Conservation (phyloP, 2,888 invertebrate species). For the Aleiodes leptofemur region DNA sequence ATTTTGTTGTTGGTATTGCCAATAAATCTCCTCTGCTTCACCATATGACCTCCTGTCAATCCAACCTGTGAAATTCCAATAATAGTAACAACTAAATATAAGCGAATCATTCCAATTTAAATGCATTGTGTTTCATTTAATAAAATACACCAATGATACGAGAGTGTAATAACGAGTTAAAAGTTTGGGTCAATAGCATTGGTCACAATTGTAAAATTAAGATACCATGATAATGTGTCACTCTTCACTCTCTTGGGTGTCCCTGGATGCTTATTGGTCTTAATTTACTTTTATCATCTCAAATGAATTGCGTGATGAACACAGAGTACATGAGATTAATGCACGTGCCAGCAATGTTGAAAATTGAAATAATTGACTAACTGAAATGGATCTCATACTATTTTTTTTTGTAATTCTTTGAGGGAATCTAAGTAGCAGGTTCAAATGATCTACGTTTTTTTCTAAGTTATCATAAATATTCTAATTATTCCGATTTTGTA, state of each 20-base stretch:
- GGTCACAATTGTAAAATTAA: constrained; percentile 45
- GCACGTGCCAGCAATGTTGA: constrained; percentile 48
- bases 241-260: constrained; percentile 31
- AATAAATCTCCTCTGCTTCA: constrained; percentile 72
- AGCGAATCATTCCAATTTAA: constrained; percentile 21
- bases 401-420: not conserved
- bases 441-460: too few species aligned
- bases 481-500: too few species aligned
- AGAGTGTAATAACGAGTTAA: too few species aligned
- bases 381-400: not conserved
- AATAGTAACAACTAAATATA: constrained; percentile 16
- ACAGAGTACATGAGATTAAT: constrained; percentile 43
- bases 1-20: constrained; percentile 72
- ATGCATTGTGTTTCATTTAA: constrained; percentile 31
- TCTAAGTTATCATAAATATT: too few species aligned
- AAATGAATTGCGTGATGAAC: constrained; percentile 56
- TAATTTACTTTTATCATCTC: constrained; percentile 55
- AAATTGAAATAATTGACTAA: constrained; percentile 31
- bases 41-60: constrained; percentile 68
- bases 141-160: too few species aligned
- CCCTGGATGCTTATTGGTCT: constrained; percentile 57
- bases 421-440: too few species aligned
- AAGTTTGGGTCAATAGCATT: constrained; percentile 33
- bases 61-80: constrained; percentile 61
- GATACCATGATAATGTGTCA: constrained; percentile 42